A percentile compares a stretch with the other conserved stretches of the same genome.
Conservation (phyloP, 2,797 vertebrate genomes). For the Propithecus perrieri region DNA sequence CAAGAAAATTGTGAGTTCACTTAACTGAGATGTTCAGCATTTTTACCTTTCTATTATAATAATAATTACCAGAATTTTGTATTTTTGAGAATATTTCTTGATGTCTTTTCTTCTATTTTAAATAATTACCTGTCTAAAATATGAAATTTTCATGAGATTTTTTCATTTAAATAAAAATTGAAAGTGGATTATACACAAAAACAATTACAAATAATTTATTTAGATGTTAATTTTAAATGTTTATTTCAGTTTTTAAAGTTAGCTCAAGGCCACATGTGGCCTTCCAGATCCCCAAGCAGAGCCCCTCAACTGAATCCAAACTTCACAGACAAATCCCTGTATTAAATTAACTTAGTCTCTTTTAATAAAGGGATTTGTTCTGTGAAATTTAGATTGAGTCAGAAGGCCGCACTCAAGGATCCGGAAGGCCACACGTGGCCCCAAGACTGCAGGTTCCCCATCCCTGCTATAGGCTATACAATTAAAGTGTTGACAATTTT, state of each 20-base stretch:
- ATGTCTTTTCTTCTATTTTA: constrained; percentile 1
- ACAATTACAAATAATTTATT: not conserved
- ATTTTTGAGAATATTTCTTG: constrained; percentile 8
- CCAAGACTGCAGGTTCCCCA: not conserved
- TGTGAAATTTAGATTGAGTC: not conserved
- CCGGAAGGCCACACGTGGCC: not conserved
- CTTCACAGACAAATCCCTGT: too few relatives aligned
- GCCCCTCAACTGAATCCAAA: too few relatives aligned
- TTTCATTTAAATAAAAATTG: constrained; percentile 39
- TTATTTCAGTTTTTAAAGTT: constrained; percentile 1
- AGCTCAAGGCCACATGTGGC: not conserved
- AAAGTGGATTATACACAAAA: not conserved
- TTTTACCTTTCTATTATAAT: constrained; percentile 34
- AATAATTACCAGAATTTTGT: not conserved
- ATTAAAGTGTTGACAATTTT: not conserved
- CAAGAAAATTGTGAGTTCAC: not conserved
- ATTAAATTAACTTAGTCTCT: too few relatives aligned
- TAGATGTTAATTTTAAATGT: not conserved
- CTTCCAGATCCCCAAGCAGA: not conserved
- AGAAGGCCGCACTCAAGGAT: not conserved
- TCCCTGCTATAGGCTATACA: not conserved
- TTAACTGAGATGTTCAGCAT: not conserved
- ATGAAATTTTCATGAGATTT: not conserved
- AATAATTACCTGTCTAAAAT: constrained; percentile 3
- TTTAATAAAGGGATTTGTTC: not conserved